These are phyloP conservation scores for Helleia helle DNA, from an alignment of 2,888 invertebrate genomes.

Conservation along the genomic window DNA sequence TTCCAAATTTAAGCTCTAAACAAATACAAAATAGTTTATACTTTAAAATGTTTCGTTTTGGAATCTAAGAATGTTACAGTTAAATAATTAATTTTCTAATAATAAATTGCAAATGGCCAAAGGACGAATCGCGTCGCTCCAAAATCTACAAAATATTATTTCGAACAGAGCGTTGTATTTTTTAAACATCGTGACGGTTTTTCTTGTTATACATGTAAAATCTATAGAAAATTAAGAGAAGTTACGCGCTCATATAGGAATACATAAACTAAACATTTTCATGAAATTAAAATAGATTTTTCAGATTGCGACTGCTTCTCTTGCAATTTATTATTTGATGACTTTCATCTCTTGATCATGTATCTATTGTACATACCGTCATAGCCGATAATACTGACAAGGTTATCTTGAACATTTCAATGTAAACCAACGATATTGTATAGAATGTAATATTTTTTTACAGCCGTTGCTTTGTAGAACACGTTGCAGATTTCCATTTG, in stretches of 20 bases:
- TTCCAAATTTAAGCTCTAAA: too few relatives aligned
- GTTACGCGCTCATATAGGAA: too few relatives aligned
- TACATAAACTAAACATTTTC: too few relatives aligned
- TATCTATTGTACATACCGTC: slow-evolving; percentile 18
- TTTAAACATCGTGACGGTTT: slow-evolving; percentile 27
- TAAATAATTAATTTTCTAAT: slow-evolving; percentile 33
- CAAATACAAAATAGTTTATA: too few relatives aligned
- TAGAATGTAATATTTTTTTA: too few relatives aligned
- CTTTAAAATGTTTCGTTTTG: too few relatives aligned
- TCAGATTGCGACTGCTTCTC: slow-evolving; percentile 25
- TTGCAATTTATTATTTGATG: slow-evolving; percentile 22
- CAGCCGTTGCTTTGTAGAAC: too few relatives aligned
- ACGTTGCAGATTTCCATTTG: too few relatives aligned
- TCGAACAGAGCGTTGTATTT: slow-evolving; percentile 27
- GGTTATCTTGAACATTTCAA: too few relatives aligned
- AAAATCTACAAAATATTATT: slow-evolving; percentile 27
- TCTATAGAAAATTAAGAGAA: too few relatives aligned
- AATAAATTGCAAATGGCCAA: slow-evolving; percentile 23
- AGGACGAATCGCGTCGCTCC: slow-evolving; percentile 24
- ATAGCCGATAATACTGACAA: neutral
- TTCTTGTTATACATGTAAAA: slow-evolving; percentile 26
- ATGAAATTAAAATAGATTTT: slow-evolving; percentile 25
- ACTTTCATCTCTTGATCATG: slow-evolving; percentile 22
- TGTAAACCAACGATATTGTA: too few relatives aligned
- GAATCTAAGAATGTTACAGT: slow-evolving; percentile 15